These are phyloP conservation scores for Halcyon smyrnensis DNA, from an alignment of 2,797 vertebrate genomes.

Conservation along the genomic window DNA sequence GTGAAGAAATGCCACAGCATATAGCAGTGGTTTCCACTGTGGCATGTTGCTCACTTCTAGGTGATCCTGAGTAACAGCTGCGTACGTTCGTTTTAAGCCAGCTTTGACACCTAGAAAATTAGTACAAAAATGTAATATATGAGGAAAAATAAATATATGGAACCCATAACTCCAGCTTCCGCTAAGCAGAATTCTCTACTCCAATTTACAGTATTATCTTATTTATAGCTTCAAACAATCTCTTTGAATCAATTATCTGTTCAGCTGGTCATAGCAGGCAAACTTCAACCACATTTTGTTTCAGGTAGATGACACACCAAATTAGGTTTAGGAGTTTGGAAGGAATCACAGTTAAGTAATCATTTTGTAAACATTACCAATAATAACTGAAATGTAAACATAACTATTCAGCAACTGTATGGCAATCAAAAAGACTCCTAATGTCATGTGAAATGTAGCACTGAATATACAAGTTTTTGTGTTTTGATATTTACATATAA, in stretches of 20 bases:
- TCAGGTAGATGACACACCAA: not conserved
- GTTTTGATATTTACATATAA: not conserved
- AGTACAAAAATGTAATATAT: not conserved
- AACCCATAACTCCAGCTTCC: not conserved
- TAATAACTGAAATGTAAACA: not conserved
- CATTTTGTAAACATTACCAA: not conserved
- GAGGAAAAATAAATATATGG: not conserved
- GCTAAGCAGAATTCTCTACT: not conserved
- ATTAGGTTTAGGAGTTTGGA: not conserved
- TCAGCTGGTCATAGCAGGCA: not conserved
- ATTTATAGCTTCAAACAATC: not conserved
- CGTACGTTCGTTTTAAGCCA: conserved; percentile 86
- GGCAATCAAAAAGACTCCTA: not conserved
- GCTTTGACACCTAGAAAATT: conserved; percentile 84
- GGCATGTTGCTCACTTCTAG: conserved; percentile 83
- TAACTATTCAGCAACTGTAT: not conserved
- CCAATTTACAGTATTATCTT: not conserved
- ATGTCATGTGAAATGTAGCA: not conserved
- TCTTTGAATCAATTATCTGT: not conserved
- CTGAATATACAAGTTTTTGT: not conserved
- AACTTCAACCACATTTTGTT: not conserved
- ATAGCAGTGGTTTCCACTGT: conserved; percentile 87
- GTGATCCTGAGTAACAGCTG: conserved; percentile 82
- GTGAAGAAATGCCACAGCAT: conserved; percentile 87
- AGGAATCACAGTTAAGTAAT: not conserved